These are phyloP conservation scores for Naja naja DNA, from an alignment of 2,113 vertebrate species.

Conservation along the genomic window DNA sequence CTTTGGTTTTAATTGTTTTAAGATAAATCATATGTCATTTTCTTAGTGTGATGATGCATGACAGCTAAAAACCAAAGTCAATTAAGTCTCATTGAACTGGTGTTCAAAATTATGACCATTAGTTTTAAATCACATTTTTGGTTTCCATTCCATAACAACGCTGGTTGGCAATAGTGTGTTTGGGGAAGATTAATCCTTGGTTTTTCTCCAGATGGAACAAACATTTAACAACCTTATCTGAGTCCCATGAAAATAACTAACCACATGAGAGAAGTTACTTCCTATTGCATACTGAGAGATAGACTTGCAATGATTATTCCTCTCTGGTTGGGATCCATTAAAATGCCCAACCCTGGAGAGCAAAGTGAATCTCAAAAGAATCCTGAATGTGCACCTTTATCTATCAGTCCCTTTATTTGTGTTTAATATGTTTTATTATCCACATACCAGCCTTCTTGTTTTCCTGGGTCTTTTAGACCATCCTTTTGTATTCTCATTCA, in stretches of 20 bases:
- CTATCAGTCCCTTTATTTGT: background rate
- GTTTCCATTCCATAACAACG: background rate
- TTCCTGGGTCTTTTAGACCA: background rate
- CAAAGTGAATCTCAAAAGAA: background rate
- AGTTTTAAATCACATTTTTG: background rate
- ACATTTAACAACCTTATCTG: background rate
- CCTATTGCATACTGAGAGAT: background rate
- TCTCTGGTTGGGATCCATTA: background rate
- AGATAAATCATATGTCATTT: constrained; percentile 32
- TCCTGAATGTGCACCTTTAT: background rate
- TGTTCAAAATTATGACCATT: constrained; percentile 9
- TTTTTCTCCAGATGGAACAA: background rate
- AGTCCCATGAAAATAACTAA: background rate
- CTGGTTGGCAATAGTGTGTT: constrained; percentile 25
- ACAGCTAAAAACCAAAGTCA: constrained; percentile 43
- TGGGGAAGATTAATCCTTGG: constrained; percentile 15
- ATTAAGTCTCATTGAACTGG: constrained; percentile 9
- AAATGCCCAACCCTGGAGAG: background rate
- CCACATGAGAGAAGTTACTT: background rate
- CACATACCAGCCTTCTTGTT: background rate
- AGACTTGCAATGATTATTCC: background rate
- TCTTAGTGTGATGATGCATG: background rate
- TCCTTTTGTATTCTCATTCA: background rate
- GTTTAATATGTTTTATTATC: background rate
- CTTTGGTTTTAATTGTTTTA: constrained; percentile 46